Base-by-base conservation (phyloP, 2,888 invertebrate genomes). In the Amphipyra berbera region DNA sequence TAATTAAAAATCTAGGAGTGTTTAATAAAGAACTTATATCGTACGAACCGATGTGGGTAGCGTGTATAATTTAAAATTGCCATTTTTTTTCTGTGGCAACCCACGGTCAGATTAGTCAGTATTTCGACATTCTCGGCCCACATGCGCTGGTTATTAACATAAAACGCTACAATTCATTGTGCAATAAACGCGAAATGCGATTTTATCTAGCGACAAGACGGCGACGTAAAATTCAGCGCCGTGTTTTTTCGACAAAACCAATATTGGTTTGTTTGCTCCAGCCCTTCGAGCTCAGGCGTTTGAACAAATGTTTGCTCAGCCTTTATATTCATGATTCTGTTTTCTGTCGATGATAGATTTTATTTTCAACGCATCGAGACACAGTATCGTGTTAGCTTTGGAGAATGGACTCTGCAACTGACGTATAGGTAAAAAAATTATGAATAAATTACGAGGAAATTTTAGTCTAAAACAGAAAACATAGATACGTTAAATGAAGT, bases 61-160 rank as follows among this genome's bases (percentile, higher is more conserved):
- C 87, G 88, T 90, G 90, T 88, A 93, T 94, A 93, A 94, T 94
- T 93, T 92, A 88, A 95, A 95, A 94, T 95, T 93, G 94, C 91
- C 92, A 93, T 93, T 94, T 94, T 91, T 91, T 91, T 91, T 85
- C 82, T 82, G 80, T 82, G 88, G 84, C 93, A 87, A 83, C 94
- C 94, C 94, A 95, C 94, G 89, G 85, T 76, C 83, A 82, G 90
- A 90, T 95, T 95, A 95, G 93, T 95, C 94, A 94, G 94, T 90
- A 89, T 93, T 94, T 94, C 94, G 92, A 93, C 94, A 95, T 92
- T 88, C 85, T 70, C 89, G 79, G 85, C 94, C 93, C 89, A 93
- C 94, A 86, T 85, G 85, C 77, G 68, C 78, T 61, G 68, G 87
- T 89, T 92, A 94, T 93, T 93, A 92, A 93, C 94, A 94, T 94